Base-by-base conservation (phyloP, 2,888 invertebrate genomes). In the Campopleginae sp. region DNA sequence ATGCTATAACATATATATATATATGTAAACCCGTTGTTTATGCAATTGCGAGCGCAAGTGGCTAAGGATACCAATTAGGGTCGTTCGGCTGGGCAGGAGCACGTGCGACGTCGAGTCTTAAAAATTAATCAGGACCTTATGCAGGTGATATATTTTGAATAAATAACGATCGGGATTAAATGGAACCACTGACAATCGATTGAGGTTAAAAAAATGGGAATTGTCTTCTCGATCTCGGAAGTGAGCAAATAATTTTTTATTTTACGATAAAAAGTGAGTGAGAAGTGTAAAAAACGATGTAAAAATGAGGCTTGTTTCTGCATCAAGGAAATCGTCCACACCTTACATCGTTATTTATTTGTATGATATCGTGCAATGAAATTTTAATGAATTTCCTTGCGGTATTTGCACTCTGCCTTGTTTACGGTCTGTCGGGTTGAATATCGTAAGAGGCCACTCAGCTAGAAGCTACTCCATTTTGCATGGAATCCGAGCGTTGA, bases 301-400 rank as follows among this genome's bases (percentile, higher is more conserved):
- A 6, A 42, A 78, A 12, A 27, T 44, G 14, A 23, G 14, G 31
- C 19, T 17, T 10, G 14, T 58, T n/a, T 27, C 14, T 81, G 8
- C 51, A 33, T 48, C 58, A 66, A 74, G 81, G 63, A 76, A 71
- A 76, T 63, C 38, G n/a, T 66, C 23, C 82, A 72, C 58, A 54
- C 72, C 72, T 19, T 31, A 17, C 19, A 27, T 72, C 46, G n/a
- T 78, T 58, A 78, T 68, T 78, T 68, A 78, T 74, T 54, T 46
- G n/a, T 58, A 42, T 51, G 38, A 38, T 54, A 31, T 65, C 12
- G 48, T 31, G 72, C 72, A 72, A 82, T 78, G 66, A 48, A 68
- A 78, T 68, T 82, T 63, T 68, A 72, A 82, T 82, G 54, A 48
- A 66, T 72, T 78, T 78, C 51, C 48, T 74, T 61, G 27, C 77